Conservation (phyloP, 2,888 invertebrate genomes). For the Oxyscelio sp. region DNA sequence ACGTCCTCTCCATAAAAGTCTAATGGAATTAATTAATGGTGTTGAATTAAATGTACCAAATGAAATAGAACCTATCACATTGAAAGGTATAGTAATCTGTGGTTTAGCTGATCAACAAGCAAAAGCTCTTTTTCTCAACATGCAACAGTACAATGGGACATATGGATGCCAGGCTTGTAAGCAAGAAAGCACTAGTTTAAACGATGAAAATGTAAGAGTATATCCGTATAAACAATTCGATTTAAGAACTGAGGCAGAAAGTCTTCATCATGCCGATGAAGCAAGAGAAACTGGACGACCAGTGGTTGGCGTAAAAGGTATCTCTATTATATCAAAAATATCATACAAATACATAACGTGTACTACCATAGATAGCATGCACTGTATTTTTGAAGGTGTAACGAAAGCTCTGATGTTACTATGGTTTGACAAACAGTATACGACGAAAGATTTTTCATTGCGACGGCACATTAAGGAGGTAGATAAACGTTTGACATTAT, state of each 20-base stretch:
- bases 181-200: constrained; percentile 19
- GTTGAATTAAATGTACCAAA: constrained; percentile 29
- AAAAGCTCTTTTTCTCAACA: constrained; percentile 38
- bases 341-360: constrained; percentile 31
- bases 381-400: constrained; percentile 57
- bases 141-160: background rate
- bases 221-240: constrained; percentile 34
- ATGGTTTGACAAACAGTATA: constrained; percentile 50
- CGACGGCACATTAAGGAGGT: background rate
- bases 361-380: constrained; percentile 64
- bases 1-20: constrained; percentile 3
- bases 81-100: constrained; percentile 53
- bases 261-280: background rate
- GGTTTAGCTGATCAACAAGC: constrained; percentile 62
- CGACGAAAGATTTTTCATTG: constrained; percentile 32
- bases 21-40: constrained; percentile 8
- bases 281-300: background rate
- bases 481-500: constrained; percentile 11
- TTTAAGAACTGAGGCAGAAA: constrained; percentile 27
- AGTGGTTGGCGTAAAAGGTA: constrained; percentile 18
- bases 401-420: constrained; percentile 19
- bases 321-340: constrained; percentile 3
- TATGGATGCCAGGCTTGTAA: constrained; percentile 54
- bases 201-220: background rate
- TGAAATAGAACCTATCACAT: background rate